Evolutionary conservation across 1,140 invertebrate genomes (phyloP).

Genomic region (Pomacea maculata): DNA sequence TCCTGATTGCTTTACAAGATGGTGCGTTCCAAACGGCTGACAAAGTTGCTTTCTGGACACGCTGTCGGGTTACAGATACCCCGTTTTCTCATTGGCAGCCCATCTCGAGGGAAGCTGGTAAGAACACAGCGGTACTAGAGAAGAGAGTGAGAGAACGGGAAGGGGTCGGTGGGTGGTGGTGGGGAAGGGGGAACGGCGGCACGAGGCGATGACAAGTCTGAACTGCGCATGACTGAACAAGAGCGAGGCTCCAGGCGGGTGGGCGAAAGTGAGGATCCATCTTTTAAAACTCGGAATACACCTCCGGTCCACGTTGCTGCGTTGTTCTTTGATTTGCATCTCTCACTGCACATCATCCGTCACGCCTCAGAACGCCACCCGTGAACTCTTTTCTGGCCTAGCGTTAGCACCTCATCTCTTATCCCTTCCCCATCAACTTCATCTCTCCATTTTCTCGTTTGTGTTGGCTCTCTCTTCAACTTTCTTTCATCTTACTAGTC

Average conservation of each 20-base stretch:
- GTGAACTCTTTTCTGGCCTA: neutral
- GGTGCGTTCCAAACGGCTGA: conserved; percentile 9
- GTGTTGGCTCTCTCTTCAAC: neutral
- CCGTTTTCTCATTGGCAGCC: conserved; percentile 1
- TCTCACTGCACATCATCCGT: neutral
- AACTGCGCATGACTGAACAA: conserved; percentile 1
- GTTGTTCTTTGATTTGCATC: neutral
- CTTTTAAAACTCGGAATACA: neutral
- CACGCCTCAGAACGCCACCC: neutral
- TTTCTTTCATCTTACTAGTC: conserved; percentile 9
- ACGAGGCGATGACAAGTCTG: neutral
- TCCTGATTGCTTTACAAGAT: conserved; percentile 13
- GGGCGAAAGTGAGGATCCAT: neutral
- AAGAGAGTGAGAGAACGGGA: neutral
- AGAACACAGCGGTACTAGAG: neutral
- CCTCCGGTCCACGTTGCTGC: neutral
- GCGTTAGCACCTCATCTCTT: neutral
- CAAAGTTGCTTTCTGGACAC: conserved; percentile 14
- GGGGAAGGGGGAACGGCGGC: neutral
- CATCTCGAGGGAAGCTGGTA: neutral
- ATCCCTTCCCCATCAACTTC: neutral
- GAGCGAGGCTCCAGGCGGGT: neutral
- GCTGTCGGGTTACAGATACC: neutral
- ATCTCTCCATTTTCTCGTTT: neutral
- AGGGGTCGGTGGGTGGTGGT: neutral